These are phyloP conservation scores for Cecropterus lyciades DNA, from an alignment of 1,140 invertebrate species.

Conservation along the genomic window DNA sequence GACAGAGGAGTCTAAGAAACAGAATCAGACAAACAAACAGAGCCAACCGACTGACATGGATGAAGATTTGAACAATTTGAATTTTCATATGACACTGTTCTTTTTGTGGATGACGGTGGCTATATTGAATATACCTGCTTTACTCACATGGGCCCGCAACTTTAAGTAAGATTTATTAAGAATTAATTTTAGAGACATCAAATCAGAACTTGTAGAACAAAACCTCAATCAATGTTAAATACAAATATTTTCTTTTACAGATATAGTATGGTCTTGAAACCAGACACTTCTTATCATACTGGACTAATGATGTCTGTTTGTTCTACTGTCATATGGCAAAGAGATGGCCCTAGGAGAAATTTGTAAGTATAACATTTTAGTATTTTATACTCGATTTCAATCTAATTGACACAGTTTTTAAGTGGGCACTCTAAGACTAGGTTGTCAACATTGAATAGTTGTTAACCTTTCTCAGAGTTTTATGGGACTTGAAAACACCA, in stretches of 20 bases:
- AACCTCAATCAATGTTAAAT: no score
- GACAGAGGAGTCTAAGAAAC: conserved; percentile 30
- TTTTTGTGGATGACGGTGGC: conserved; percentile 84
- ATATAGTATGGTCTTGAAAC: conserved; percentile 77
- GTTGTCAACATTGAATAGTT: no score
- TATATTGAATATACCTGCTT: conserved; percentile 83
- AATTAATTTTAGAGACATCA: no score
- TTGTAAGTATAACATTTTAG: conserved; percentile 66
- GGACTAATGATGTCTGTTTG: conserved; percentile 80
- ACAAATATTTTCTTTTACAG: conserved; percentile 65
- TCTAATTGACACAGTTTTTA: no score
- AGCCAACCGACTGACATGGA: conserved; percentile 44
- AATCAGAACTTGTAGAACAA: no score
- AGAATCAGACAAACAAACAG: conserved; percentile 34
- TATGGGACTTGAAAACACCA: no score
- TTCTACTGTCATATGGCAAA: conserved; percentile 83
- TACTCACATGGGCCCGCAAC: conserved; percentile 87
- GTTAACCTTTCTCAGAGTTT: no score
- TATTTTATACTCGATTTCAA: no score
- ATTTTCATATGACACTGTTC: conserved; percentile 87
- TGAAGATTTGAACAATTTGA: conserved; percentile 76
- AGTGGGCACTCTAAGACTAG: no score
- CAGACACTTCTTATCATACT: conserved; percentile 82
- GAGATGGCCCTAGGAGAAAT: conserved; percentile 78
- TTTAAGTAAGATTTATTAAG: conserved; percentile 82